Base-by-base conservation (phyloP, 2,113 vertebrate species). In the Garra rufa region DNA sequence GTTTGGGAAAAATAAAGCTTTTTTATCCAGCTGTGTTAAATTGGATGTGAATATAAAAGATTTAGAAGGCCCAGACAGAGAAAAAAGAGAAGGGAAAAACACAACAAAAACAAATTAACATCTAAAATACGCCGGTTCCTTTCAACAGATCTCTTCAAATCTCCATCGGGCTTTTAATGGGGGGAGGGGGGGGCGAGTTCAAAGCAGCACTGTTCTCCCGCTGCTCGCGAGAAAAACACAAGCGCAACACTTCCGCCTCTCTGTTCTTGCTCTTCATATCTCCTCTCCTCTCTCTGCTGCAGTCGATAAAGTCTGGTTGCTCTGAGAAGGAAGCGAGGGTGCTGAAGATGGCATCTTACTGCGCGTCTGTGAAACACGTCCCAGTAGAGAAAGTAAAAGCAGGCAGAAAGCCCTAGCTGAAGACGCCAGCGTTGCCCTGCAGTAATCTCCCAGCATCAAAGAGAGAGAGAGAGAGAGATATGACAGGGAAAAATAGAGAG, bases 71-170 rank as follows among this genome's bases (percentile, higher is more conserved):
- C 91, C 30, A 83, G 87, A 74, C 89, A 89, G 81, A 87, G 88
- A 86, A 94, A 95, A 94, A 95, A 96, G 95, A 96, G 43, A 81
- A 61, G 77, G 46, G 43, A 88, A 86, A 88, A 50, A 75, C 95
- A 94, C 94, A 96, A 96, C 96, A 91, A 91, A 94, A 97, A 97
- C 94, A 96, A 97, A 98, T 98, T 96, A 98, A 97, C 96, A 97
- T 98, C 95, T 96, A 95, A 97, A 97, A 97, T 95, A 95, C 92
- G 92, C 81, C 86, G 85, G 95, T 92, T 95, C 89, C 92, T 96
- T 96, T 96, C 94, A 95, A 94, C 94, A 94, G 94, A 94, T 95
- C 94, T 94, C 94, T 96, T 95, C 95, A 95, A 94, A 96, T 95
- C 95, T 93, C 95, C 93, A 95, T 96, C 95, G 96, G 94, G 94